Evolutionary conservation across 1,140 invertebrate genomes (phyloP).

Genomic region (Galleria mellonella): DNA sequence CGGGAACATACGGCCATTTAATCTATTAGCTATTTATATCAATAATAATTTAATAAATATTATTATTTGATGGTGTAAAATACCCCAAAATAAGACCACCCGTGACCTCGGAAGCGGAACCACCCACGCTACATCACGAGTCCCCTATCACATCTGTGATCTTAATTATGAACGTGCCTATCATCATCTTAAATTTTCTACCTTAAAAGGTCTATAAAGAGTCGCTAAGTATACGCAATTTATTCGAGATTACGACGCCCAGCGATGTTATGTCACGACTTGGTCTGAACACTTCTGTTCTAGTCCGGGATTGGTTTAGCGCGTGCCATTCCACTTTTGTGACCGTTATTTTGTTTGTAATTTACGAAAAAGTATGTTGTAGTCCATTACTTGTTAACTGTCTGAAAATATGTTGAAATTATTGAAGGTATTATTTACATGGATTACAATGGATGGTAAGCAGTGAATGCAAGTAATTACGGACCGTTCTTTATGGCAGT

Average conservation of each 20-base stretch:
- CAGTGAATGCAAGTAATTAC: too few species aligned
- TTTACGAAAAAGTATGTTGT: too few species aligned
- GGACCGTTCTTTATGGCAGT: too few species aligned
- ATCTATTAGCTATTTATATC: too few species aligned
- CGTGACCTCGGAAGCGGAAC: constrained; percentile 65
- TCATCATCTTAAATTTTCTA: constrained; percentile 71
- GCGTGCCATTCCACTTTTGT: constrained; percentile 43
- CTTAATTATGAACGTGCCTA: constrained; percentile 71
- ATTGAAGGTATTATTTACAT: too few species aligned
- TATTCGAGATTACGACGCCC: constrained; percentile 63
- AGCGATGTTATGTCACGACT: constrained; percentile 62
- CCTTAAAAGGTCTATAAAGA: constrained; percentile 71
- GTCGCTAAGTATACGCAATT: constrained; percentile 69
- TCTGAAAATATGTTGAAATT: too few species aligned
- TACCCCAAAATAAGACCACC: constrained; percentile 42
- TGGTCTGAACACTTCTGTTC: constrained; percentile 56
- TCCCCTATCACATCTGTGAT: constrained; percentile 43
- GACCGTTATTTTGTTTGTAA: constrained; percentile 21
- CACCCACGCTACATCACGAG: constrained; percentile 65
- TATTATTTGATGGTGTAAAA: too few species aligned
- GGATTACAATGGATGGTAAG: too few species aligned
- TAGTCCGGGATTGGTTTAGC: constrained; percentile 18
- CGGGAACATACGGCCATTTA: too few species aligned
- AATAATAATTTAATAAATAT: too few species aligned
- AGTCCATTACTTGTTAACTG: too few species aligned